Base-by-base conservation (phyloP, 2,113 vertebrate genomes). In the Corvus hawaiiensis region DNA sequence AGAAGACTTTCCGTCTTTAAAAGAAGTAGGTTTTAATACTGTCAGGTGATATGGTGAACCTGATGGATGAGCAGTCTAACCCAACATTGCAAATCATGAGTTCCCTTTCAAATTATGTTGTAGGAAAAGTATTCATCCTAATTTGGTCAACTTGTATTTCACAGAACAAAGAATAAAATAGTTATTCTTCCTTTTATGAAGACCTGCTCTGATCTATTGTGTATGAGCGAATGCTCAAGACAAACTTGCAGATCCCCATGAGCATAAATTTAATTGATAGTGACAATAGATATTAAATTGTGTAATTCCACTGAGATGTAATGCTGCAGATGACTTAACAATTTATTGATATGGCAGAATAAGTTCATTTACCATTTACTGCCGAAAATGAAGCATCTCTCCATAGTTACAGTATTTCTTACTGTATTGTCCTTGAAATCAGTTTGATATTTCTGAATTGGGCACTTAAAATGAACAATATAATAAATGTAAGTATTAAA, bases 401-500 rank as follows among this genome's bases (percentile, higher is more conserved):
- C 22, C 27, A 22, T 49, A 69, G 49, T 46, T 80, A 54, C 43
- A 72, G 27, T 73, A 58, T 69, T 83, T 76, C 72, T 74, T 79
- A 73, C 30, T 33, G n/a, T 69, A 88, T 32, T 67, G 13, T 87
- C 39, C 52, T 62, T 83, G 46, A 88, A 91, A 87, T 62, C 18
- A 84, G 30, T 71, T 91, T 58, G 21, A 66, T 68, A 77, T 90
- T 84, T 94, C 77, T 19, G 41, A 94, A 69, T 76, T 64, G 24
- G 44, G 41, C 71, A 76, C 62, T 91, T 92, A 81, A 73, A 95
- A 92, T 83, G 63, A 92, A 49, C 78, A 72, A 39, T 84, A 39
- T 14, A 89, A 52, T 90, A 81, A 94, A 87, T 82, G 81, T 91
- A 91, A 93, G 71, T 93, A 89, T 84, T 75, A 93, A 87, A 64